Evolutionary conservation across 2,113 vertebrate species (phyloP), one percentile per base, ranked within the genome.

Genomic region (Lagopus leucura): DNA sequence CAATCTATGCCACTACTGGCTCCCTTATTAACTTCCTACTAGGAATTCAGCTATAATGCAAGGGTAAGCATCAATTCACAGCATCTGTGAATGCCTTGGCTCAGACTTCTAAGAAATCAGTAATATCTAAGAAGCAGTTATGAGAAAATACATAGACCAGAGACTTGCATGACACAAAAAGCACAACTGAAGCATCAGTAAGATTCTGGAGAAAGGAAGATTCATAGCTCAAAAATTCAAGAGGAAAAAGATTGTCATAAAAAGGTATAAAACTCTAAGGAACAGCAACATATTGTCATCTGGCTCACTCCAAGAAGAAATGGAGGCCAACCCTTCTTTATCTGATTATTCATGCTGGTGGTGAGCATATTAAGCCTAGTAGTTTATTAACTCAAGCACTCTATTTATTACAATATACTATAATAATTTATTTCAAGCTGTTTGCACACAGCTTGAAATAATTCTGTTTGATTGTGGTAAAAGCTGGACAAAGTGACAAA

Each of bases 161-260:
- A 82, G 63, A 15, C 19, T 40, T 2, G 22, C 27, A 58, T 0
- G 3, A 47, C 80, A 43, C 11, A 73, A 50, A 19, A 79, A 34
- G 32, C 38, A 21, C 25, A 77, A 22, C 82, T 74, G 50, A 78
- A 20, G 20, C 50, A 63, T 4, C 6, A 4, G 7, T n/a, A 77
- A 86, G 25, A 61, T 0, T 55, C 40, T 0, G 3, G 28, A 73
- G 36, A 69, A 2, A 8, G 2, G 10, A 13, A 88, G 7, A 84
- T 69, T 38, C 52, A 67, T 11, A 1, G 8, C 22, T 73, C 7
- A 65, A 55, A 43, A 32, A 90, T 36, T 57, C 27, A 57, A 61
- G 40, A 77, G 14, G 40, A 74, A 88, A 86, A 79, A 48, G 8
- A 25, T 12, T 50, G 9, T 13, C 34, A 52, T 3, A 10, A 61